These are phyloP conservation scores for Crotalus horridus DNA, from an alignment of 2,113 vertebrate species.

Conservation along the genomic window DNA sequence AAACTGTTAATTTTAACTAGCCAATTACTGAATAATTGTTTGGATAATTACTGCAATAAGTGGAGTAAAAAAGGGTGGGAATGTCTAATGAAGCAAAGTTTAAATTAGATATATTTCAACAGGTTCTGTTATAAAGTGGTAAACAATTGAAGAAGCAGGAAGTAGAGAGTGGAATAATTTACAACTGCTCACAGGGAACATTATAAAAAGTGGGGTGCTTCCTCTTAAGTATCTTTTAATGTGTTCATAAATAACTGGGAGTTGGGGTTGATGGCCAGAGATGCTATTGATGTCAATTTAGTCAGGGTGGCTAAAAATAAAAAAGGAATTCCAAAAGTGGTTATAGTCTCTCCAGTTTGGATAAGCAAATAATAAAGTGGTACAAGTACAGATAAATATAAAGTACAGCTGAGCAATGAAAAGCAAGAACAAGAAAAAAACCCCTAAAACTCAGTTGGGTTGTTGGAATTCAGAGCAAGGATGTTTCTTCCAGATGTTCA, in stretches of 20 bases:
- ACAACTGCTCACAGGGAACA: background rate
- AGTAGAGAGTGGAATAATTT: background rate
- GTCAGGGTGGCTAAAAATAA: background rate
- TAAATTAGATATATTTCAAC: background rate
- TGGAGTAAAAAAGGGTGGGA: background rate
- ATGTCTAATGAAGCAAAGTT: background rate
- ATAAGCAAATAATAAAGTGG: background rate
- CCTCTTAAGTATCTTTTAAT: background rate
- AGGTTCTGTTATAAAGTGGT: background rate
- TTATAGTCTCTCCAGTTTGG: background rate
- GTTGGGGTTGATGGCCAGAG: background rate
- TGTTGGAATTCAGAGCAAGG: background rate
- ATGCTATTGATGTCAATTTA: background rate
- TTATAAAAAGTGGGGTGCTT: background rate
- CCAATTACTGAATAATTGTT: constrained; percentile 3
- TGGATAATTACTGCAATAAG: background rate
- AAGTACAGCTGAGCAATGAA: background rate
- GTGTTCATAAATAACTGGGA: background rate
- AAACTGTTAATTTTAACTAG: background rate
- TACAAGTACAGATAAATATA: background rate
- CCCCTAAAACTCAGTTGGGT: background rate
- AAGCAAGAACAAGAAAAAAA: background rate
- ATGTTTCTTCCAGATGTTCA: background rate
- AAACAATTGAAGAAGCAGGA: background rate
- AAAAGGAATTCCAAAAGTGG: background rate